phyloP scores from a whole-genome alignment of 2,797 vertebrate species.

The Cirrhinus mrigala region DNA sequence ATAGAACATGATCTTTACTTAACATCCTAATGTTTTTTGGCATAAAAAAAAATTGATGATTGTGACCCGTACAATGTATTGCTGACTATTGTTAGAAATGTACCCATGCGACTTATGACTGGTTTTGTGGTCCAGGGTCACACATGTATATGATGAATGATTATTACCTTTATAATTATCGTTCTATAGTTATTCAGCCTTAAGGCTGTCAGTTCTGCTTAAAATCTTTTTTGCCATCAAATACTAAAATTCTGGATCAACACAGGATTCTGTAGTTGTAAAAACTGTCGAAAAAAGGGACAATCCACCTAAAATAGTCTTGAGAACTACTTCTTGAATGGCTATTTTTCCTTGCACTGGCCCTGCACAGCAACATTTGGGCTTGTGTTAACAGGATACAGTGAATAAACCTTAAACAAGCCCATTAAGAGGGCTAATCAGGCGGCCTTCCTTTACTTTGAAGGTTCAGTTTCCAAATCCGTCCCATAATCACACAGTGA shows the following conservation, averaged over 20 bases:
- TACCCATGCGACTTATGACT: no score
- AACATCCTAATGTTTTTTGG: no score
- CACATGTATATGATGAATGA: no score
- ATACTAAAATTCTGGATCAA: neutral
- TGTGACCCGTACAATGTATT: no score
- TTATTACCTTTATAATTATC: no score
- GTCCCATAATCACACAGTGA: constrained; percentile 53
- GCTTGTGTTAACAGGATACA: constrained; percentile 17
- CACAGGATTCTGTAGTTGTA: neutral
- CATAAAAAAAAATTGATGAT: no score
- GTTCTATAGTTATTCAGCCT: no score
- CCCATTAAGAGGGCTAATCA: constrained; percentile 4
- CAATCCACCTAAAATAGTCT: neutral
- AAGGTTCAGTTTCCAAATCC: constrained; percentile 50
- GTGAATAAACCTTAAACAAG: constrained; percentile 29
- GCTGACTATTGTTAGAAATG: no score
- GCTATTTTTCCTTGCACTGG: neutral
- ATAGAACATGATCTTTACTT: no score
- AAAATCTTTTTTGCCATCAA: no score
- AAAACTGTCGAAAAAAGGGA: neutral
- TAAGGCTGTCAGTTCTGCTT: neutral
- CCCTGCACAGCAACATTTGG: no score
- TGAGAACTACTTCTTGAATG: neutral
- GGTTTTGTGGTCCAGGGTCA: no score
- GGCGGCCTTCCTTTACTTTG: constrained; percentile 42